Evolutionary conservation across 2,888 invertebrate species (phyloP), one percentile per base, ranked within the genome.

Genomic region (Erpobdella octoculata): DNA sequence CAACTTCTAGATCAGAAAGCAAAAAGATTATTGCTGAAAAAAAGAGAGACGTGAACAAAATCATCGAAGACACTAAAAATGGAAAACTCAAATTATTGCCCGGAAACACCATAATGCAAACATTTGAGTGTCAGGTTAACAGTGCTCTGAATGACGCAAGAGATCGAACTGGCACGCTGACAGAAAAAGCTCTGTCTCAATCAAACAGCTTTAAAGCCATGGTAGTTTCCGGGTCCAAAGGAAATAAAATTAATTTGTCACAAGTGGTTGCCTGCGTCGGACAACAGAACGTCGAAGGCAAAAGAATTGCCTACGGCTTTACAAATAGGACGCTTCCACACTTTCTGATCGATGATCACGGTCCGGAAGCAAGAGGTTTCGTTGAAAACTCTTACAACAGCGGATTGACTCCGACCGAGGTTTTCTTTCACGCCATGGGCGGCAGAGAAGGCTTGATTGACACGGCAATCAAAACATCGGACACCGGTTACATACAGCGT

Each of bases 191-290:
- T 41, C 86, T 98, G 61, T 98, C 98, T 75, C 98, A 98, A 82
- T 96, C 95, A 86, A 98, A 99, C 84, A 99, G 96, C 85, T 88
- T 98, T 80, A 99, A 99, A 84, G 93, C 96, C 86, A 98, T 99
- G 98, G 98, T 99, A 83, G 97, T 98, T 41, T 92, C 98, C 0
- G 98, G 98, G 77, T 93, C 97, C 0, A 99, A 99, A 84, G 98
- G 98, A 73, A 97, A 97, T 70, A 97, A 97, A 82, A 99, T 99
- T 87, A 99, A 98, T 80, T 98, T 98, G 82, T 98, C 98, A 35
- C 98, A 98, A 88, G 88, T 98, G 88, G 98, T 99, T 88, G 98
- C 98, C 85, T 99, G 98, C 88, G 98, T 99, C 79, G 98, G 98
- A 2, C 98, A 99, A 84, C 98, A 99, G 85, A 99, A 99, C 88